phyloP scores from a whole-genome alignment of 2,888 invertebrate genomes.

The Stratiomys singularior region DNA sequence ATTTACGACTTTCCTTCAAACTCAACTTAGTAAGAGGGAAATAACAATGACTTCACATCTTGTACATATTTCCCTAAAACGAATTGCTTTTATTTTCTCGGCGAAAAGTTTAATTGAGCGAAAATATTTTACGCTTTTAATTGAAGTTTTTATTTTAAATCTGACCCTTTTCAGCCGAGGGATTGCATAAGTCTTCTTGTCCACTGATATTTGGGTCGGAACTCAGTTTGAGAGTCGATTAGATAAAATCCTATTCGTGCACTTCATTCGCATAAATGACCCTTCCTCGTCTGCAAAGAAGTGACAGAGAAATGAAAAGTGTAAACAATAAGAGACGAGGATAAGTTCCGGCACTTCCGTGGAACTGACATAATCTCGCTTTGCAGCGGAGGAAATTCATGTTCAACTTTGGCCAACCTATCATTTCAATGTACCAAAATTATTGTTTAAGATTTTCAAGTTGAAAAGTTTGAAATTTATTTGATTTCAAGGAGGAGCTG shows the following conservation, averaged over 20 bases:
- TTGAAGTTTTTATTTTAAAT: slow-evolving; percentile 8
- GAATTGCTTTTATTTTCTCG: background rate
- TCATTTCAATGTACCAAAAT: slow-evolving; percentile 6
- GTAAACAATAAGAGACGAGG: background rate
- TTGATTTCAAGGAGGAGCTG: background rate
- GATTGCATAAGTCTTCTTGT: too few species aligned
- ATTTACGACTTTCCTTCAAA: too few species aligned
- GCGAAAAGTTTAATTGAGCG: slow-evolving; percentile 33
- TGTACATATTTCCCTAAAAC: background rate
- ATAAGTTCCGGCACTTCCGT: background rate
- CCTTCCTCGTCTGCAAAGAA: background rate
- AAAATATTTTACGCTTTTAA: slow-evolving; percentile 33
- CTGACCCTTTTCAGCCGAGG: background rate
- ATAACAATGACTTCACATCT: background rate
- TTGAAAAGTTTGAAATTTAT: slow-evolving; percentile 31
- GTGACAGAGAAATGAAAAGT: background rate
- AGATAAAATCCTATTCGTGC: slow-evolving; percentile 17
- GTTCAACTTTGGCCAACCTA: background rate
- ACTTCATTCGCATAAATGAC: background rate
- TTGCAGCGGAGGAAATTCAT: background rate
- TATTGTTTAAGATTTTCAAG: background rate
- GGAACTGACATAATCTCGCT: background rate
- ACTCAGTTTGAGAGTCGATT: slow-evolving; percentile 10
- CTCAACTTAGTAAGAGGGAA: background rate
- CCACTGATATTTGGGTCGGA: too few species aligned